Evolutionary conservation across 64 coral and sea anemone genomes (phyloP).

Genomic region (Montipora cactus): DNA sequence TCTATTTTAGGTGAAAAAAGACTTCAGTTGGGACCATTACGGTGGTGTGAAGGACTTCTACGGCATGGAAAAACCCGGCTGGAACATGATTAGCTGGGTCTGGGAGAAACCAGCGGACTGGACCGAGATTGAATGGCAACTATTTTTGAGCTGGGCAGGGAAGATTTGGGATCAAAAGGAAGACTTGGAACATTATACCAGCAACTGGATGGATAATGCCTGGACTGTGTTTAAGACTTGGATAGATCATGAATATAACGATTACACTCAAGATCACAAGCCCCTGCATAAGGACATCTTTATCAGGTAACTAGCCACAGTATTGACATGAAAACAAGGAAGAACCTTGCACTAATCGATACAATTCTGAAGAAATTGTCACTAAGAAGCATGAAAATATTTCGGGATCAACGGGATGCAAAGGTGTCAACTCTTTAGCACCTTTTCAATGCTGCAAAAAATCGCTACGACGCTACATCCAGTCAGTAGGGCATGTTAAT

Average conservation of each 20-base stretch:
- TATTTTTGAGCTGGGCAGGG: constrained; percentile 59
- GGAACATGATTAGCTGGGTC: constrained; percentile 15
- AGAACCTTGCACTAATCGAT: too few species aligned
- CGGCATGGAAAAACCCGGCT: not conserved
- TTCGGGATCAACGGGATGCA: too few species aligned
- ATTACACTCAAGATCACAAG: not conserved
- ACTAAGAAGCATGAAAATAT: too few species aligned
- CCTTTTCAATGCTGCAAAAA: too few species aligned
- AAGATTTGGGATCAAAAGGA: constrained; percentile 40
- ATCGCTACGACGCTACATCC: too few species aligned
- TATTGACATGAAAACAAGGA: too few species aligned
- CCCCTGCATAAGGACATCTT: constrained; percentile 58
- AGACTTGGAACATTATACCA: not conserved
- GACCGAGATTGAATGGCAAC: constrained; percentile 36
- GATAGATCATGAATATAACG: constrained; percentile 50
- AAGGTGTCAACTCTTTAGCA: too few species aligned
- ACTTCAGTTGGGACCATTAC: constrained; percentile 66
- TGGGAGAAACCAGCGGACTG: constrained; percentile 25
- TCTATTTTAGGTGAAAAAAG: constrained; percentile 6
- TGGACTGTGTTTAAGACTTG: constrained; percentile 40
- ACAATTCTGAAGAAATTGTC: too few species aligned
- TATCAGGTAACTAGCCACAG: constrained; percentile 37
- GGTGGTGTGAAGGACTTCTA: constrained; percentile 67
- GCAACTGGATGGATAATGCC: constrained; percentile 20
- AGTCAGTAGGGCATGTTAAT: too few species aligned